Conservation (phyloP, 92 coral and sea anemone species). For the Porites evermanni region DNA sequence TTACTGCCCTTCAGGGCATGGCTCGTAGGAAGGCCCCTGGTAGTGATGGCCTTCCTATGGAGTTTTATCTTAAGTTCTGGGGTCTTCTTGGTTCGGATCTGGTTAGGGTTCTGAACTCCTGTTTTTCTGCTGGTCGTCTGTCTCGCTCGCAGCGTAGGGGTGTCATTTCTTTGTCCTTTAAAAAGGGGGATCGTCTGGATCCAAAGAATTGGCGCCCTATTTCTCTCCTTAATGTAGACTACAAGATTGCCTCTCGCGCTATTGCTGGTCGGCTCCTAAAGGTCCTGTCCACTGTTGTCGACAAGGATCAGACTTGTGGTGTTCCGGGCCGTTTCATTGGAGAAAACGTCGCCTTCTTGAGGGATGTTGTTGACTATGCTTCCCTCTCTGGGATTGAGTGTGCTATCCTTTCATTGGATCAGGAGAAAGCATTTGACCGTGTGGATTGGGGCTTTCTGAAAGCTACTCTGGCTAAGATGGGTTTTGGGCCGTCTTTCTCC, state of each 20-base stretch:
- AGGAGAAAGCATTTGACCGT: neutral
- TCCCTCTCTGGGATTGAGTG: neutral
- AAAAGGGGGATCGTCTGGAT: neutral
- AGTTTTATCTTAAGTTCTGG: conserved; percentile 20
- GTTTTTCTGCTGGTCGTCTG: neutral
- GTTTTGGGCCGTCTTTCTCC: too few species aligned
- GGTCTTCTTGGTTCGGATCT: neutral
- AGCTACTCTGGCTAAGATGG: too few species aligned
- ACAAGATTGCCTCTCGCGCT: neutral
- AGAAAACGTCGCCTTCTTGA: conserved; percentile 17
- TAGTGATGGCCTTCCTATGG: neutral
- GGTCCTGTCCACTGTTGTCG: conserved; percentile 8
- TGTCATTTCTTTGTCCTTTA: neutral
- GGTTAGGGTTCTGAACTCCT: neutral
- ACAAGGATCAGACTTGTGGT: conserved; percentile 34
- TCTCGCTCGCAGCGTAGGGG: neutral
- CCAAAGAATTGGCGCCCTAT: neutral
- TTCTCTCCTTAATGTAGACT: neutral
- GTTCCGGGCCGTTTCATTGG: conserved; percentile 23
- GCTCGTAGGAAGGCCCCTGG: conserved; percentile 11
- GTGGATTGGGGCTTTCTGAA: too few species aligned
- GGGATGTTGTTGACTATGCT: conserved; percentile 5
- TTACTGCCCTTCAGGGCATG: conserved; percentile 9
- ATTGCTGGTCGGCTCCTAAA: conserved; percentile 4
- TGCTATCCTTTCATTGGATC: conserved; percentile 10